These are phyloP conservation scores for Crotalus helleri DNA, from an alignment of 2,113 vertebrate species.

Conservation along the genomic window DNA sequence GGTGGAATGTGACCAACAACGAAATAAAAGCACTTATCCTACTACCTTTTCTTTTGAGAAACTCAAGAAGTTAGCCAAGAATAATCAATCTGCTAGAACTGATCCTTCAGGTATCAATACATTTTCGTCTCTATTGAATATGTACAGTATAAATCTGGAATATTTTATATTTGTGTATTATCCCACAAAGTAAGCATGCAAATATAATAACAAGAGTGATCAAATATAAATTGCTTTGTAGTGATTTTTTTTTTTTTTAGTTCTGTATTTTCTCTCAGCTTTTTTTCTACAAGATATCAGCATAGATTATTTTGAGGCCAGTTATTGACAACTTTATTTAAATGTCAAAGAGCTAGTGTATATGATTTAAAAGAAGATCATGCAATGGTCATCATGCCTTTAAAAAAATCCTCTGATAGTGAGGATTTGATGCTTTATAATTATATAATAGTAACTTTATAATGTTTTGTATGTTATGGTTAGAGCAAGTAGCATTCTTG, in stretches of 20 bases:
- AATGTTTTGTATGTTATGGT: background rate
- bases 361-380: background rate
- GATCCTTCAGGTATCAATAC: conserved; percentile 56
- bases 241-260: background rate
- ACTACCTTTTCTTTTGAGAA: conserved; percentile 55
- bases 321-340: conserved; percentile 21
- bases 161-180: background rate
- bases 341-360: background rate
- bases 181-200: background rate
- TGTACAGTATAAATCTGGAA: background rate
- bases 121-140: background rate
- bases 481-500: background rate
- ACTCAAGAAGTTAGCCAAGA: conserved; percentile 22
- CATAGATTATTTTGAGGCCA: background rate
- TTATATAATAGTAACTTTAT: background rate
- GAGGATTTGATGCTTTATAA: background rate
- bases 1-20: conserved; percentile 59
- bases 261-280: background rate
- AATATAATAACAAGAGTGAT: background rate
- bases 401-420: background rate
- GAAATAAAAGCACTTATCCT: conserved; percentile 43
- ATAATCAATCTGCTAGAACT: conserved; percentile 34
- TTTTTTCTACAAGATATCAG: background rate
- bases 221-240: background rate
- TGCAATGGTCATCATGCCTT: background rate